Base-by-base conservation (phyloP, 1,140 invertebrate species). In the Magallana gigas region DNA sequence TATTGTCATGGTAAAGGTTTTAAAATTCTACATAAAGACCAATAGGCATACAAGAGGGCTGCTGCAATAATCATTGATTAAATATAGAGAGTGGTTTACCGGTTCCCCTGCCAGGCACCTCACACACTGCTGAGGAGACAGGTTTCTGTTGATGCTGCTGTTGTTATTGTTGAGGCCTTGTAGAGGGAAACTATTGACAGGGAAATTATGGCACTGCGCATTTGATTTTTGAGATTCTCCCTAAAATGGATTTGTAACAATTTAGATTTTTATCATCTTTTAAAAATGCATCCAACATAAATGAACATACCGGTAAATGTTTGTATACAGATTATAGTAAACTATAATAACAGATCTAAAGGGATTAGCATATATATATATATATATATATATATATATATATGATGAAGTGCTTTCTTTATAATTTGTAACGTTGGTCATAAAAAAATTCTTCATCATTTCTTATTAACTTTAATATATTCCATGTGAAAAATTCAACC, bases 51-150 rank as follows among this genome's bases (percentile, higher is more conserved):
- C 36, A 48, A 5, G 36, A 48, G 36, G 5, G 36, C 36, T 48
- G 5, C 36, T 48, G 36, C 36, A 48, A 48, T 5, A 48, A 4
- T 3, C 36, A 48, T 5, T 48, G 36, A 48, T 48, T 48, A 2
- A 76, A 8, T 9, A 8, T 36, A 29, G 36, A 4, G 4, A 12
- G 1, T 29, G 0, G 23, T 23, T 83, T 83, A 83, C 81, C 48
- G 81, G 56, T 83, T 83, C 81, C 7, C 81, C 81, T 83, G 81
- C 81, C 48, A 83, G 48, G 18, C 81, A 83, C 48, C 81, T 57
- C 57, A 18, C 11, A 83, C 81, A 83, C 8, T 83, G 36, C 48
- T 56, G 48, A 12, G 23, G 68, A 12, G 18, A 12, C 36, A 48
- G 36, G 36, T 48, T 48, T 18, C 62, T 14, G 62, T 14, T 14